A percentile compares a stretch with the other conserved stretches of the same genome.
These are phyloP conservation scores for Eolophus roseicapilla DNA, from an alignment of 2,113 vertebrate species.

Conservation along the genomic window DNA sequence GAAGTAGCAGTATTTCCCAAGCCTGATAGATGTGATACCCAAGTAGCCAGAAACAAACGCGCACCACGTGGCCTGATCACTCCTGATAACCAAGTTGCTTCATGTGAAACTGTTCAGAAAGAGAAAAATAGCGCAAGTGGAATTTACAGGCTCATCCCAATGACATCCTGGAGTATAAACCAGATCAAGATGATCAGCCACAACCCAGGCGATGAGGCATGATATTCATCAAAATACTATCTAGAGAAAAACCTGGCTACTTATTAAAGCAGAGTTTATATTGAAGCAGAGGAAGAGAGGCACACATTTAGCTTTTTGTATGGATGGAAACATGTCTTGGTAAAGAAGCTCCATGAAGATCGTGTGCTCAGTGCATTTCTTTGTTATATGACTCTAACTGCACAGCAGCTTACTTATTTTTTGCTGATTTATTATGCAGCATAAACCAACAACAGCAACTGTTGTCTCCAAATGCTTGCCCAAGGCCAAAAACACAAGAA, in stretches of 20 bases:
- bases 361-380: not conserved
- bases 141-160: not conserved
- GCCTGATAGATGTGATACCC: rapidly evolving
- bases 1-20: not conserved
- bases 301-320: not conserved
- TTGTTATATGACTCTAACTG: not conserved
- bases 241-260: not conserved
- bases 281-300: not conserved
- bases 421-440: not conserved
- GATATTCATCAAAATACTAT: not conserved
- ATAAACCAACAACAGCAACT: not conserved
- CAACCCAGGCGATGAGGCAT: not conserved
- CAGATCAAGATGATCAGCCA: not conserved
- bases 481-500: not conserved
- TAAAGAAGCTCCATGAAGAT: not conserved
- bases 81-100: not conserved
- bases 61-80: not conserved
- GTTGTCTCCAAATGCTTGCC: not conserved
- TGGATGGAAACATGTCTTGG: not conserved
- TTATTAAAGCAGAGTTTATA: not conserved
- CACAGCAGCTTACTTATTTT: not conserved
- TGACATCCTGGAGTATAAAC: not conserved
- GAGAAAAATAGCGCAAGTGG: not conserved
- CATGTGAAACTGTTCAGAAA: not conserved
- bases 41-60: not conserved